Evolutionary conservation across 2,113 vertebrate genomes (phyloP), one percentile per base, ranked within the genome.

Genomic region (Puffinus mauretanicus): DNA sequence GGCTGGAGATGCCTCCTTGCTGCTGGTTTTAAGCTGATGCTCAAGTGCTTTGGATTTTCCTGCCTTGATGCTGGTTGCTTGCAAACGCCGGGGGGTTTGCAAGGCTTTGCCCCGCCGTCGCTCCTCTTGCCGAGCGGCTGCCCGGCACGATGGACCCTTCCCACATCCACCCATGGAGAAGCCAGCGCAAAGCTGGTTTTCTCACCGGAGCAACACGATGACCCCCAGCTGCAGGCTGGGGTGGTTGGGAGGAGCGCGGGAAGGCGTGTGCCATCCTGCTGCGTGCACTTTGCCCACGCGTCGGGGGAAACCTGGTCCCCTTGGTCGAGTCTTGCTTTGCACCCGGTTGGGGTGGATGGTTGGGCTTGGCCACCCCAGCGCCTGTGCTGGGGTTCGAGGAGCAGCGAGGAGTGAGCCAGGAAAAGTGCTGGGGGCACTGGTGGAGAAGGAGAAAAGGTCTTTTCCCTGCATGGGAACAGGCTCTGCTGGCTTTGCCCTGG

Each of bases 81-180:
- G 26, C 22, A 13, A 11, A 22, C 2, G 5, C 47, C 1, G 26
- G 0, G 1, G 14, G 58, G 9, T 7, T 19, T 13, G 25, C 20
- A 7, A n/a, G 29, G 76, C 34, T 61, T 71, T 16, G 32, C 18
- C 10, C 47, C 1, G 2, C 12, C 2, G 5, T 14, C 2, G 1
- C 25, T 66, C 46, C 49, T 30, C 13, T 26, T 16, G 42, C 57
- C 2, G 2, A 13, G 42, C 2, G 1, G 34, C 29, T 38, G 65
- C 61, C 30, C 0, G 15, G 9, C 9, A 16, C 0, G 5, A 9
- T 1, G 58, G 58, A 19, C 18, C 21, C 7, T 54, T 15, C n/a
- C 36, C 0, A 0, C 0, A 0, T 36, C 9, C 7, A 0, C 3
- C 2, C 11, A 0, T 0, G 66, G 46, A 46, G 30, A 34, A 30